These are phyloP conservation scores for Atta colombica DNA, from an alignment of 1,140 invertebrate genomes.

Conservation along the genomic window DNA sequence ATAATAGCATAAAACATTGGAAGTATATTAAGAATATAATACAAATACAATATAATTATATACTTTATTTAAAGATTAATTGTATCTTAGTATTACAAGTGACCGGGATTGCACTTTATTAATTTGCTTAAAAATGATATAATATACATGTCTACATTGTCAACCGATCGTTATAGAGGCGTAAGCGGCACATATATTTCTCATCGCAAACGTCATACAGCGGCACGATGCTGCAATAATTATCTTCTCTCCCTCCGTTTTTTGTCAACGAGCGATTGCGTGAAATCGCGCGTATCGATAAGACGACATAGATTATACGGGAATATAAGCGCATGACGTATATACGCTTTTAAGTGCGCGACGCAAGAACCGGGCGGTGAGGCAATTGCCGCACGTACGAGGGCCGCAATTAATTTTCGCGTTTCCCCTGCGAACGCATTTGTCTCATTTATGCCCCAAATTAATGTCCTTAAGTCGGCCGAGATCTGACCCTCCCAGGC, in stretches of 20 bases:
- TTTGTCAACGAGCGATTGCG: conserved; percentile 1
- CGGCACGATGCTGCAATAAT: conserved; percentile 44
- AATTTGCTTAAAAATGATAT: conserved; percentile 11
- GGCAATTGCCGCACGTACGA: neutral
- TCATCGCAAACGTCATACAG: neutral
- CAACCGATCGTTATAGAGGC: neutral
- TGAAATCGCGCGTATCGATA: conserved; percentile 44
- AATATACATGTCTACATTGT: neutral
- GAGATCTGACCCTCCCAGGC: neutral
- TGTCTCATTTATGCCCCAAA: conserved; percentile 21
- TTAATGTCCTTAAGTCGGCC: conserved; percentile 32
- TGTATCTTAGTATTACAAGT: neutral
- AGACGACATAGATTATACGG: conserved; percentile 32
- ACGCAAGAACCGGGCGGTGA: neutral
- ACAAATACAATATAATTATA: neutral
- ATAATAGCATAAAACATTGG: neutral
- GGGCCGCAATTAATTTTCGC: conserved; percentile 39
- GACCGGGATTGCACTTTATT: conserved; percentile 29
- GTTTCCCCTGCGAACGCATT: neutral
- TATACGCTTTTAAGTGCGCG: neutral
- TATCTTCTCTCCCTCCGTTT: neutral
- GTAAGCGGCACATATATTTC: conserved; percentile 3
- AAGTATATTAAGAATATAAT: conserved; percentile 9
- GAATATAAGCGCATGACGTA: neutral
- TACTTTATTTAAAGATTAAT: neutral